These are phyloP conservation scores for Achatina immaculata DNA, from an alignment of 1,140 invertebrate genomes.

Conservation along the genomic window DNA sequence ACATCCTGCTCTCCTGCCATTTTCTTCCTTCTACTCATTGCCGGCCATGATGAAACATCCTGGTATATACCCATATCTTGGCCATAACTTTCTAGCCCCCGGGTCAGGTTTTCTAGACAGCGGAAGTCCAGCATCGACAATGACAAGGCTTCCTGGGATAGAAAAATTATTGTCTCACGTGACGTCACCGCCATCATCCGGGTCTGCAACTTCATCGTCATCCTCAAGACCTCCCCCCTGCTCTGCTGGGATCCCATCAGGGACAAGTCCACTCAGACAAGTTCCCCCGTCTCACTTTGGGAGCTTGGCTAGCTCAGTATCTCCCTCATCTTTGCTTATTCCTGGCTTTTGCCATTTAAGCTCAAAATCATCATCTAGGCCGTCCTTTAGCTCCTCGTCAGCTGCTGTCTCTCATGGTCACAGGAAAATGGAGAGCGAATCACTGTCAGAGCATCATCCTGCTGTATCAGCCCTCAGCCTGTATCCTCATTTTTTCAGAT, in stretches of 20 bases:
- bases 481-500: conserved; percentile 23
- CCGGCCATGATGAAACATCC: conserved; percentile 37
- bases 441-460: background rate
- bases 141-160: conserved; percentile 25
- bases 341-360: conserved; percentile 20
- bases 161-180: conserved; percentile 38
- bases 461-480: background rate
- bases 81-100: conserved; percentile 18
- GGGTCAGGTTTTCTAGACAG: background rate
- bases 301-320: background rate
- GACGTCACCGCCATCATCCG: background rate
- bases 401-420: background rate
- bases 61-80: conserved; percentile 29
- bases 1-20: conserved; percentile 21
- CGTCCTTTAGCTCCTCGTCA: background rate
- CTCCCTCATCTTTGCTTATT: conserved; percentile 21
- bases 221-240: background rate
- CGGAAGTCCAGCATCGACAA: background rate
- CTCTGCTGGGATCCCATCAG: background rate
- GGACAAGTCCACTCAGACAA: background rate
- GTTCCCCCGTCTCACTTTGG: background rate
- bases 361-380: conserved; percentile 25
- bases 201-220: background rate
- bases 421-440: conserved; percentile 14
- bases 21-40: conserved; percentile 30